Conservation (phyloP, 2,113 vertebrate species). For the Brachirus orientalis region DNA sequence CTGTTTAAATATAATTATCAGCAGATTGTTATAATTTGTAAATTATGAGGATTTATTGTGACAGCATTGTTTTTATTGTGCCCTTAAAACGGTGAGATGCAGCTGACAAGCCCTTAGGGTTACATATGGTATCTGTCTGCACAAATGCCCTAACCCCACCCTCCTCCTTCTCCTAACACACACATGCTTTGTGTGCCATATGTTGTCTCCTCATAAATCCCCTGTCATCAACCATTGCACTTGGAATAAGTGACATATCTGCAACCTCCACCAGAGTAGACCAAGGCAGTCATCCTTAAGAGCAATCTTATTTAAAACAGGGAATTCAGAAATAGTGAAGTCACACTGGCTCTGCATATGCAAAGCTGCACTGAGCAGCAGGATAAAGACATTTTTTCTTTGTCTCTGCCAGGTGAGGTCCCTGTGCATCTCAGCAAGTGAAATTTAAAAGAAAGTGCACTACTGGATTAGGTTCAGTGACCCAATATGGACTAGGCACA, state of each 20-base stretch:
- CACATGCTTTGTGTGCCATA: constrained; percentile 17
- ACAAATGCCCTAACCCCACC: constrained; percentile 26
- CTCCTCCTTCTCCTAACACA: background rate
- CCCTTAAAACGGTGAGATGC: background rate
- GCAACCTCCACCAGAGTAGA: constrained; percentile 50
- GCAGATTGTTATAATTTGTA: background rate
- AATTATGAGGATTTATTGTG: constrained; percentile 2
- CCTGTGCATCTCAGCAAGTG: constrained; percentile 31
- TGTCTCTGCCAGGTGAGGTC: constrained; percentile 27
- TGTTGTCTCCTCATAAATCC: constrained; percentile 45
- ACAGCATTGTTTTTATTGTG: background rate
- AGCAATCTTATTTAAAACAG: constrained; percentile 55
- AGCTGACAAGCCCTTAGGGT: constrained; percentile 21
- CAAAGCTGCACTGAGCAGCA: constrained; percentile 49
- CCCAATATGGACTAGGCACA: constrained; percentile 21
- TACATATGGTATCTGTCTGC: constrained; percentile 18
- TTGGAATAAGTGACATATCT: constrained; percentile 43
- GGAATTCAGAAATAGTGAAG: constrained; percentile 32
- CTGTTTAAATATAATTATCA: too few relatives aligned
- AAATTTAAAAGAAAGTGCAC: constrained; percentile 59
- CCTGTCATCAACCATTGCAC: constrained; percentile 41
- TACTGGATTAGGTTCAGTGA: constrained; percentile 55
- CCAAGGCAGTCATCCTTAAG: constrained; percentile 36
- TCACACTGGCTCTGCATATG: constrained; percentile 45
- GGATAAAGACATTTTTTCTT: constrained; percentile 47